A percentile compares a stretch with the other conserved stretches of the same genome.
Conservation (phyloP, 2,113 vertebrate genomes). For the Podocnemis expansa region DNA sequence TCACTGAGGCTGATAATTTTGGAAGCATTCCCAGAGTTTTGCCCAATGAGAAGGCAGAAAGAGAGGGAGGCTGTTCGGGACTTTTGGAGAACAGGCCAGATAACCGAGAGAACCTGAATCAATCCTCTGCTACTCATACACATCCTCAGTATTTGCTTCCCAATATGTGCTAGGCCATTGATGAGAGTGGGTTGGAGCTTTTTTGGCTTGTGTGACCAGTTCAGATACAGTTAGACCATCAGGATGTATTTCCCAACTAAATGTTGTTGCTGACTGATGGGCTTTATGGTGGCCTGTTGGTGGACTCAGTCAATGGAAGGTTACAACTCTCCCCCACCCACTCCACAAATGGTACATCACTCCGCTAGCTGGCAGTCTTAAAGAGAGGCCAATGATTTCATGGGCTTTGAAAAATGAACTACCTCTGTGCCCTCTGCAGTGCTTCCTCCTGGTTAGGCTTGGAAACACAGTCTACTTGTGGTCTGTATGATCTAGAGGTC, state of each 20-base stretch:
- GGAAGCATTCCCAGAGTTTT: constrained; percentile 62
- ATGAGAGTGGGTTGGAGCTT: neutral
- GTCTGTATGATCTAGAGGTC: neutral
- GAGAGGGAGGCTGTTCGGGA: neutral
- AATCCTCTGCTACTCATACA: neutral
- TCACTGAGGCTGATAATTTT: constrained; percentile 55
- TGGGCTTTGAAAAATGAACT: constrained; percentile 1
- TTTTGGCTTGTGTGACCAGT: neutral
- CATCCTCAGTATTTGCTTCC: neutral
- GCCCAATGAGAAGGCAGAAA: constrained; percentile 34
- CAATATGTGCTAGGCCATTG: neutral
- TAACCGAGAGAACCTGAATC: neutral
- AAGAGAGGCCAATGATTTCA: constrained; percentile 54
- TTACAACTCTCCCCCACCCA: constrained; percentile 29
- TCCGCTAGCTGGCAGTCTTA: constrained; percentile 39
- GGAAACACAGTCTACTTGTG: neutral
- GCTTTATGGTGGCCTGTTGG: constrained; percentile 63
- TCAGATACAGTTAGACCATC: constrained; percentile 49
- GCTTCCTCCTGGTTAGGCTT: constrained; percentile 10
- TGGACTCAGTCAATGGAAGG: constrained; percentile 62
- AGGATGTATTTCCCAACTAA: neutral
- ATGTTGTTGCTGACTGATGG: constrained; percentile 1
- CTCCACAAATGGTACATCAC: constrained; percentile 56
- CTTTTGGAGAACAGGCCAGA: neutral
- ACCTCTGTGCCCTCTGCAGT: neutral